Base-by-base conservation (phyloP, 2,797 vertebrate species). In the Falco columbarius region DNA sequence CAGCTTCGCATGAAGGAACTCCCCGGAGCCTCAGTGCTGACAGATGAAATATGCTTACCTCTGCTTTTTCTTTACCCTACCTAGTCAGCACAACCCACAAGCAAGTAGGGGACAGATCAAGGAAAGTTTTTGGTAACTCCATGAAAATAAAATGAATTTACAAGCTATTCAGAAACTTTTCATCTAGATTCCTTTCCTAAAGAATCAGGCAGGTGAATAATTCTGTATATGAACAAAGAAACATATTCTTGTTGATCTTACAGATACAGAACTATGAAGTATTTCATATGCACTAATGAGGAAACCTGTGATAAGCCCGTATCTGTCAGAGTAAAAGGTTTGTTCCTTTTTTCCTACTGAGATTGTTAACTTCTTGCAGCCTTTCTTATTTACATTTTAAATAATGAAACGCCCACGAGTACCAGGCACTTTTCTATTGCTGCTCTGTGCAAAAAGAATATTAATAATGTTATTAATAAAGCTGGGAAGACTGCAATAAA, bases 311-410 rank as follows among this genome's bases (percentile, higher is more conserved):
- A 95, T 95, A 86, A 91, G 72, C 77, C 72, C 13, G 1, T 75
- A 77, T 88, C 70, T 90, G 65, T 51, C 89, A 89, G 81, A 93
- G 38, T 83, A 82, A 94, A 94, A 94, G 65, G 34, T 74, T 91
- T 94, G 77, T 92, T 96, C 89, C 59, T 82, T 88, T 94, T 86
- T 72, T 90, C 81, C 83, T 63, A 44, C 72, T 94, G 89, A 86
- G 49, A 80, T 82, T 42, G 63, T 88, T 95, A 95, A 89, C 68
- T 88, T 94, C 77, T 95, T 93, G 23, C 61, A 90, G 79, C 19
- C 56, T 93, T 85, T 86, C 89, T 90, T 97, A 96, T 96, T 97
- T 97, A 96, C 90, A 96, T 96, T 97, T 97, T 97, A 96, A 97
- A 97, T 96, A 95, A 97, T 93, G 63, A 90, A 97, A 90, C 51